Base-by-base conservation (phyloP, 1,140 invertebrate species). In the Caenorhabditis remanei region DNA sequence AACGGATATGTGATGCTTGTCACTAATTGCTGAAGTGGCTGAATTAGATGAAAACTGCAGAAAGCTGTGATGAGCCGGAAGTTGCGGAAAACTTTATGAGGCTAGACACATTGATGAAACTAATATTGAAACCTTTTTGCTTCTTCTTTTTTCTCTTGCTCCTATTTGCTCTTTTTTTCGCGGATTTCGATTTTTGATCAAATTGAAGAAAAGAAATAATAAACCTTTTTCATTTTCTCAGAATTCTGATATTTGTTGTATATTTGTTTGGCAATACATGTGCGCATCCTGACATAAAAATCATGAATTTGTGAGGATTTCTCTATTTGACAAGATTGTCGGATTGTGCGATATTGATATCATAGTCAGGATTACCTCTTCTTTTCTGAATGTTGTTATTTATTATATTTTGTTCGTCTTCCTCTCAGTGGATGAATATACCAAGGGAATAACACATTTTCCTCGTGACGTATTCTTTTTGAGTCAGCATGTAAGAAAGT, bases 111-210 rank as follows among this genome's bases (percentile, higher is more conserved):
- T 19, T 58, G 55, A 58, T 19, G 61, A 79, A 79, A 79, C 46
- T 79, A 43, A 79, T 48, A 79, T 79, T 79, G 71, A 79, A 79
- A 79, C 71, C 19, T 24, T 79, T 11, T 53, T 53, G 50, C 46
- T 79, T 40, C 40, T 79, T 50, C 32, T 24, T 53, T 11, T 50
- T 50, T n/a, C 41, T 24, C 24, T 24, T 50, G 50, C 43, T 79
- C 41, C 46, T 79, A 79, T 79, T 79, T 79, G 71, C 71, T 50
- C 71, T 24, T 50, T 79, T 71, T 48, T 50, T 50, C 1, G 9
- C 46, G 21, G 71, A 50, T 79, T 79, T 79, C 71, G 71, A 79
- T 79, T 50, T 79, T 79, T 79, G 71, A 79, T 79, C 71, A 79
- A 79, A 50, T 13, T 50, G 19, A 53, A 50, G 71, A 79, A 53